A percentile compares a stretch with the other conserved stretches of the same genome.
These are phyloP conservation scores for Muscicapa adusta DNA, from an alignment of 2,113 vertebrate genomes.

Conservation along the genomic window DNA sequence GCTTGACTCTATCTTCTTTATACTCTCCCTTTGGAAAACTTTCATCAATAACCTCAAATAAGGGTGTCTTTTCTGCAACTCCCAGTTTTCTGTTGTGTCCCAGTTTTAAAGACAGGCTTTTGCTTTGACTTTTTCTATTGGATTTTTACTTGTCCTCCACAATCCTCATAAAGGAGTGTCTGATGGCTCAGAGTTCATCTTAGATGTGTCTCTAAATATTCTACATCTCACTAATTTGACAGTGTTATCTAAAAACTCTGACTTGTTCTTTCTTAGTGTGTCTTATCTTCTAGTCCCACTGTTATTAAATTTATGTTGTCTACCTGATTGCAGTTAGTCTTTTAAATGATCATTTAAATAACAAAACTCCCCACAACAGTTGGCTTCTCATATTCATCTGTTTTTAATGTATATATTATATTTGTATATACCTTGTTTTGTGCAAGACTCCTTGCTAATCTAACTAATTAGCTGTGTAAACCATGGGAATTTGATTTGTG, in stretches of 20 bases:
- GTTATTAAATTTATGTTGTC: neutral
- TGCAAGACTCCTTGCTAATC: neutral
- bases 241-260: neutral
- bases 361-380: neutral
- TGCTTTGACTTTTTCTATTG: neutral
- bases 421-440: neutral
- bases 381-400: neutral
- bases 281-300: neutral
- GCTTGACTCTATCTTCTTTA: neutral
- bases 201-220: neutral
- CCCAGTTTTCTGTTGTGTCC: neutral
- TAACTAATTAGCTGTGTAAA: neutral
- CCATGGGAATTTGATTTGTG: neutral
- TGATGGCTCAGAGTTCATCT: neutral
- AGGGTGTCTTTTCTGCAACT: neutral
- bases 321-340: neutral
- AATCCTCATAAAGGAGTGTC: neutral
- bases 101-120: neutral
- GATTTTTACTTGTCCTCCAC: neutral
- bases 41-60: neutral
- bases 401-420: neutral
- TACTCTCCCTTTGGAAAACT: neutral
- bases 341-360: neutral
- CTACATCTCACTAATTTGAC: neutral
- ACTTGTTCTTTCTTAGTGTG: neutral